Conservation (phyloP, 1,140 invertebrate genomes). For the Rhopalosiphum padi region DNA sequence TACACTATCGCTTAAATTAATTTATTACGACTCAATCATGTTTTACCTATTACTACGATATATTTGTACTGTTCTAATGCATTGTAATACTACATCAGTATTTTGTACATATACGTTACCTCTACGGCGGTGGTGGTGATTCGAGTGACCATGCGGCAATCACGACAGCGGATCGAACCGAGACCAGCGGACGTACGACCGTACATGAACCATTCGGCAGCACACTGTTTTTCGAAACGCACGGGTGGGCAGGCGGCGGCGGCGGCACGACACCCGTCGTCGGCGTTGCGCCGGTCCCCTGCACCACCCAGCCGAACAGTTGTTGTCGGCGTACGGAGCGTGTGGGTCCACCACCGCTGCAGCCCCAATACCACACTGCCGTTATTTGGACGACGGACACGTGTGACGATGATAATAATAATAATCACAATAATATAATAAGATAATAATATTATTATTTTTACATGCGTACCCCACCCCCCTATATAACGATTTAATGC, state of each 20-base stretch:
- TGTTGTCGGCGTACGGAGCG: background rate
- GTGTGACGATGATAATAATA: background rate
- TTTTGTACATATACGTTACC: background rate
- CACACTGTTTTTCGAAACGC: conserved; percentile 44
- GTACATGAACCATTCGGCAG: conserved; percentile 49
- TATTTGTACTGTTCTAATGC: too few species aligned
- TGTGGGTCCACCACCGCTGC: background rate
- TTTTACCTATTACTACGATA: too few species aligned
- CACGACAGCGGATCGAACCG: conserved; percentile 39
- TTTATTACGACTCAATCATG: too few species aligned
- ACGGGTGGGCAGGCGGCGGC: background rate
- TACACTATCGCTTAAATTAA: too few species aligned
- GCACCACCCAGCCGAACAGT: background rate
- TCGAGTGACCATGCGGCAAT: conserved; percentile 46
- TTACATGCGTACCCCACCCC: background rate
- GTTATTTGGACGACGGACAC: background rate
- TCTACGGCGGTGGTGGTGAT: background rate
- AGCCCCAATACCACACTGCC: too few species aligned
- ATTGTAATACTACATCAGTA: too few species aligned
- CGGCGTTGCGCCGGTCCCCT: conserved; percentile 47
- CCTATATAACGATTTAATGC: background rate
- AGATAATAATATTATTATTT: background rate
- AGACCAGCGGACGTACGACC: conserved; percentile 52
- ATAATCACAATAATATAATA: background rate
- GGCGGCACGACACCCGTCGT: background rate